phyloP scores from a whole-genome alignment of 2,888 invertebrate species.

The Parascotia fuliginaria region DNA sequence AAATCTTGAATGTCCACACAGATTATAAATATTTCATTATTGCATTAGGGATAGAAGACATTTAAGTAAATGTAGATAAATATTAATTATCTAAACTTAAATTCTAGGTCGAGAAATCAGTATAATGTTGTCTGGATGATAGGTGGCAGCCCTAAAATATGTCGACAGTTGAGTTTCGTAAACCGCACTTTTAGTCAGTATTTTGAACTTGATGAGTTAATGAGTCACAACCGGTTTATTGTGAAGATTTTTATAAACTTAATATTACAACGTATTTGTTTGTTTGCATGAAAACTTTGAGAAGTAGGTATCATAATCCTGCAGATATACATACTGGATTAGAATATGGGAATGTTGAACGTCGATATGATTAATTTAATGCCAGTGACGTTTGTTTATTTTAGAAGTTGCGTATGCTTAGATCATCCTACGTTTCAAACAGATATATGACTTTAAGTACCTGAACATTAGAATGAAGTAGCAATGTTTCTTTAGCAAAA shows the following conservation, averaged over 20 bases:
- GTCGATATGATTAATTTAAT: too few species aligned
- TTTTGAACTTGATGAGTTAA: conserved; percentile 35
- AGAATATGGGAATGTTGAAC: too few species aligned
- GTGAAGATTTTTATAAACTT: conserved; percentile 9
- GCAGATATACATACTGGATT: too few species aligned
- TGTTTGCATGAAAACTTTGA: background rate
- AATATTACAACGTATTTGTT: background rate
- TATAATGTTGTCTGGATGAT: conserved; percentile 13
- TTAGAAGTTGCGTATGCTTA: background rate
- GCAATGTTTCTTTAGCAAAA: background rate
- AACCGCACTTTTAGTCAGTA: conserved; percentile 28
- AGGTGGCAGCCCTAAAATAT: conserved; percentile 9
- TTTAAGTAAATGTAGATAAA: too few species aligned
- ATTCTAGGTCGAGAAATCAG: too few species aligned
- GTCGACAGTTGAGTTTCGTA: conserved; percentile 27
- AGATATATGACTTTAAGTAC: background rate
- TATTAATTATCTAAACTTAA: too few species aligned
- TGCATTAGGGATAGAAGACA: too few species aligned
- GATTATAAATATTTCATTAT: too few species aligned
- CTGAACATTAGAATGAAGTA: background rate
- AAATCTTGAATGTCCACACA: too few species aligned
- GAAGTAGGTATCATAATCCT: too few species aligned
- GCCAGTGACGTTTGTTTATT: too few species aligned
- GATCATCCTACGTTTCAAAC: background rate
- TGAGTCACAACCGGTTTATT: conserved; percentile 32